Evolutionary conservation across 2,888 invertebrate genomes (phyloP), one percentile per base, ranked within the genome.

Genomic region (Drosophila anomalata): DNA sequence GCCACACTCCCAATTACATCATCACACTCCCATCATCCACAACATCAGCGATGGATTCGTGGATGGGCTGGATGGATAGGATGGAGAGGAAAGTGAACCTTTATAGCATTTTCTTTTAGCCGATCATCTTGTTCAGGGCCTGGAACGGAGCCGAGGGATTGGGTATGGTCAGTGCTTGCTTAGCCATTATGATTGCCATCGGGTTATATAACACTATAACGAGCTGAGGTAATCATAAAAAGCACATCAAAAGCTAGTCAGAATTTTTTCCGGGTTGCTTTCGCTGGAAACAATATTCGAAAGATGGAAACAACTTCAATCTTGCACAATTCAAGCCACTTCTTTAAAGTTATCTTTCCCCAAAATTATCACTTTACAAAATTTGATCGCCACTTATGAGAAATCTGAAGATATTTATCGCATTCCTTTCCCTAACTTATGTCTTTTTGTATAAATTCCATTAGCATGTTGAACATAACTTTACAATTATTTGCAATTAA

Each of bases 1-100:
- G 26, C 22, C 39, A 24, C 31, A 31, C 29, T 36, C 20, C 51
- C 60, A 84, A 84, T 84, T 87, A 87, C 76, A 84, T 80, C 87
- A 81, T 70, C 58, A 36, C 41, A 39, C 68, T 14, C 20, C 57
- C 68, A 46, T 47, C 57, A 54, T 42, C 51, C 9, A 42, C 47
- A 33, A 31, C 54, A 31, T 52, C 44, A 14, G 9, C 46, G 29
- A n/a, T 14, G 58, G 48, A 61, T 26, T 33, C 62, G 62, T 44
- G 26, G 62, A 31, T 5, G 12, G 33, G 33, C n/a, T n/a, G 33
- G 12, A 5, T 36, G n/a, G n/a, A n/a, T n/a, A 33, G 7, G 36
- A n/a, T 14, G 22, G 48, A 17, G 46, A 76, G 71, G 61, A 82
- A 81, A 84, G 81, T 76, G 51, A 62, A 56, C 48, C 47, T 52